These are phyloP conservation scores for Aegithalos caudatus DNA, from an alignment of 2,113 vertebrate genomes.

Conservation along the genomic window DNA sequence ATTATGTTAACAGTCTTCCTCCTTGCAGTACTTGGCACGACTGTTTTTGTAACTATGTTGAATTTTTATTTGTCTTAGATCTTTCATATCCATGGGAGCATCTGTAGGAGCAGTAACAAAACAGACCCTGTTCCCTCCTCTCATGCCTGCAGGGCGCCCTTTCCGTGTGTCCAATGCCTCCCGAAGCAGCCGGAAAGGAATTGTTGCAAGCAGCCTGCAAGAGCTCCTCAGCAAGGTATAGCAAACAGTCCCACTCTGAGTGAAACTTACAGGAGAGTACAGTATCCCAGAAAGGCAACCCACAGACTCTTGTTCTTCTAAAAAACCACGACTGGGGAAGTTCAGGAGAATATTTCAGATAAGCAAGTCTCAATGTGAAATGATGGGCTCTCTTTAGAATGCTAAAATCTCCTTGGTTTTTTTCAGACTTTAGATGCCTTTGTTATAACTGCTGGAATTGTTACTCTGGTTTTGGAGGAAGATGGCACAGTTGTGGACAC, in stretches of 20 bases:
- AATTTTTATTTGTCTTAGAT: constrained; percentile 68
- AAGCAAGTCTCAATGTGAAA: not conserved
- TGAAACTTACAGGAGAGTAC: not conserved
- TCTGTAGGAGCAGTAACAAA: constrained; percentile 75
- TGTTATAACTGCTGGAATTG: constrained; percentile 64
- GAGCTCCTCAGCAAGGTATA: constrained; percentile 82
- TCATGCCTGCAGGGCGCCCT: constrained; percentile 68
- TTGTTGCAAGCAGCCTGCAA: constrained; percentile 75
- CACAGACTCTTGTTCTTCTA: not conserved
- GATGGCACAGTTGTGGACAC: constrained; percentile 87
- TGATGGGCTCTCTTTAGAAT: not conserved
- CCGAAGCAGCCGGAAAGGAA: constrained; percentile 73
- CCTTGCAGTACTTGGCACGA: not conserved
- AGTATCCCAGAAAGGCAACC: not conserved
- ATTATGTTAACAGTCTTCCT: not conserved
- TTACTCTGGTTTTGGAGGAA: constrained; percentile 85
- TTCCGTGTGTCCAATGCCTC: constrained; percentile 80
- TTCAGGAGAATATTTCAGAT: not conserved
- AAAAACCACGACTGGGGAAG: not conserved
- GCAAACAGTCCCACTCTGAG: not conserved
- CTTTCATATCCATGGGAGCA: constrained; percentile 69
- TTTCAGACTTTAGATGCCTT: constrained; percentile 77
- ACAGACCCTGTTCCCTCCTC: constrained; percentile 72
- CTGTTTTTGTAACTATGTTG: not conserved
- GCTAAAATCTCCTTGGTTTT: not conserved